phyloP scores from a whole-genome alignment of 2,113 vertebrate species.

The Takifugu flavidus region DNA sequence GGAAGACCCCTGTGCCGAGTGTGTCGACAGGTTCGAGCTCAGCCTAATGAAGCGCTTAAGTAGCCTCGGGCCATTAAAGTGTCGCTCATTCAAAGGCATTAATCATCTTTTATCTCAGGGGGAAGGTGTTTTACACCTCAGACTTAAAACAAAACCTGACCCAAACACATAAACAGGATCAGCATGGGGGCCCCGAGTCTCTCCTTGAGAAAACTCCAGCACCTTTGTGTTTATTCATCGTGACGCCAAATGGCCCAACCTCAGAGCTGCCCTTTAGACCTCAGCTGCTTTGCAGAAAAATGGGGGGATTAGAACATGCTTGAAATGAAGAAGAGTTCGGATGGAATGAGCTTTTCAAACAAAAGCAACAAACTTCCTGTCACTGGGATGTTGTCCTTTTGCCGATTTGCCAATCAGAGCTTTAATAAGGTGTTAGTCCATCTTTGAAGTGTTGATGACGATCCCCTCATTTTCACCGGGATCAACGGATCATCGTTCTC shows the following conservation, averaged over 20 bases:
- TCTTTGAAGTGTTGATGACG: constrained; percentile 65
- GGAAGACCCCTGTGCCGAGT: constrained; percentile 39
- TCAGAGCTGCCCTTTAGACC: constrained; percentile 14
- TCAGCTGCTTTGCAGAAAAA: constrained; percentile 8
- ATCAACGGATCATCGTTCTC: constrained; percentile 58
- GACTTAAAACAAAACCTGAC: constrained; percentile 65
- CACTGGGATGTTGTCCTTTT: not conserved
- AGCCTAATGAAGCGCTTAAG: constrained; percentile 73
- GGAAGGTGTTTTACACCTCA: constrained; percentile 67
- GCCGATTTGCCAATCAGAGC: not conserved
- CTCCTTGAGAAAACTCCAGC: constrained; percentile 49
- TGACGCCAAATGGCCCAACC: constrained; percentile 70
- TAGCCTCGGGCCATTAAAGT: constrained; percentile 65
- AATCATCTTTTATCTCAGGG: constrained; percentile 71
- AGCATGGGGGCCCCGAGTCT: constrained; percentile 46
- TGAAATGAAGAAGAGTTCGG: not conserved
- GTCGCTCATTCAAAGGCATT: constrained; percentile 64
- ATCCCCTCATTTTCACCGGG: constrained; percentile 57
- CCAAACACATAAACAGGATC: constrained; percentile 61
- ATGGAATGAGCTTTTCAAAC: not conserved
- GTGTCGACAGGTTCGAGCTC: constrained; percentile 53
- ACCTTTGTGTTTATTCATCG: constrained; percentile 75
- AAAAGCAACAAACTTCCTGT: not conserved
- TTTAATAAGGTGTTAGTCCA: constrained; percentile 25
- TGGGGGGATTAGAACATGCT: not conserved